Percentiles rank a stretch among this genome's conserved stretches.
Evolutionary conservation across 2,113 vertebrate genomes (phyloP).

Genomic region (Phalacrocorax carbo): DNA sequence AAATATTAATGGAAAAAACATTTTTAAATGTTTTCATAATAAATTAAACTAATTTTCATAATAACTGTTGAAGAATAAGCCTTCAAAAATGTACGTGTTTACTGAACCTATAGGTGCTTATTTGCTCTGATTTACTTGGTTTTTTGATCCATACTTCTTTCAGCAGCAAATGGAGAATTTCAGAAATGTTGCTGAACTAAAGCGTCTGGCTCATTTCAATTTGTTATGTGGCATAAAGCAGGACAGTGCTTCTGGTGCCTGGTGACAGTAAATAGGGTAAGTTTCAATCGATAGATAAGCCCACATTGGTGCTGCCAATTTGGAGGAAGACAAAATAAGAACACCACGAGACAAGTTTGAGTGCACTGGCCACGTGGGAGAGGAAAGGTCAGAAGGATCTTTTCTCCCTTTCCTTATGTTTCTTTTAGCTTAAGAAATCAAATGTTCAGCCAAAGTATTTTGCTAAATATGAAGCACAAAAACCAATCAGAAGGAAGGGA

Average conservation of each 20-base stretch:
- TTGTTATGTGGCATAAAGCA: background rate
- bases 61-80: background rate
- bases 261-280: background rate
- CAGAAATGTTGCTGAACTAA: background rate
- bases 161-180: background rate
- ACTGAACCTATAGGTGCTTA: background rate
- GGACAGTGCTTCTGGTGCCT: background rate
- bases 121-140: background rate
- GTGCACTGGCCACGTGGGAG: background rate
- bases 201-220: background rate
- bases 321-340: background rate
- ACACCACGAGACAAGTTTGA: background rate
- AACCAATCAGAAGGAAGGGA: background rate
- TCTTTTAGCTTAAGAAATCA: background rate
- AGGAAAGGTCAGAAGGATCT: background rate
- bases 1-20: background rate
- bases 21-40: background rate
- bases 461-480: background rate
- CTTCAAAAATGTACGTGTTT: background rate
- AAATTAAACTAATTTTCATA: background rate
- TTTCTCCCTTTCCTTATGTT: background rate
- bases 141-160: background rate
- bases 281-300: rapidly evolving
- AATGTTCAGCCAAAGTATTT: background rate
- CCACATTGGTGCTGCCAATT: background rate